A percentile compares a stretch with the other conserved stretches of the same genome.
phyloP scores from a whole-genome alignment of 1,140 invertebrate genomes.

The Wasmannia auropunctata region DNA sequence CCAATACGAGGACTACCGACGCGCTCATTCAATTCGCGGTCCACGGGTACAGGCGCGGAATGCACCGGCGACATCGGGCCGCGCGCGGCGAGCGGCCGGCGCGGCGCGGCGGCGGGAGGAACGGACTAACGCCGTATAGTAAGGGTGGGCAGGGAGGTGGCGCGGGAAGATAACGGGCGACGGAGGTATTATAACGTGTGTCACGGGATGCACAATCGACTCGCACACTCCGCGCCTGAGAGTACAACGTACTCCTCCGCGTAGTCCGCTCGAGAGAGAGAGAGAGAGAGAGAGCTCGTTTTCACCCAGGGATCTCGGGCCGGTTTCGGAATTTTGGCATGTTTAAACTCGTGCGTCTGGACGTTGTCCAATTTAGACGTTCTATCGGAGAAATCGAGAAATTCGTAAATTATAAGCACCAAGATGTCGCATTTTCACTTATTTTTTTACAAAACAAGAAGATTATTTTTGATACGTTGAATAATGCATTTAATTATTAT shows the following conservation, averaged over 20 bases:
- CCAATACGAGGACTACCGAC: conserved; percentile 68
- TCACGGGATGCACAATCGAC: conserved; percentile 57
- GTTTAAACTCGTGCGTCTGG: not conserved
- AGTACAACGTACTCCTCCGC: not conserved
- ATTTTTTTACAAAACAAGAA: not conserved
- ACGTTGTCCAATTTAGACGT: not conserved
- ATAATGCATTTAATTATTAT: not conserved
- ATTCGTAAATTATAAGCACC: not conserved
- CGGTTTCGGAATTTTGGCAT: conserved; percentile 1
- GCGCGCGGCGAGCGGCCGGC: conserved; percentile 31
- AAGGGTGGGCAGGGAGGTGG: not conserved
- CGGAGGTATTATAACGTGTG: conserved; percentile 69
- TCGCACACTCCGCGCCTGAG: not conserved
- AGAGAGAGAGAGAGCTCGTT: not conserved
- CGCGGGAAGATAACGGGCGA: conserved; percentile 62
- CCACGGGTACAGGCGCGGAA: conserved; percentile 41
- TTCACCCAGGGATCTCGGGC: not conserved
- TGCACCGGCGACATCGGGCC: conserved; percentile 30
- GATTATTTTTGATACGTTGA: not conserved
- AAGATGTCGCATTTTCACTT: not conserved
- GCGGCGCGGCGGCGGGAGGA: conserved; percentile 28
- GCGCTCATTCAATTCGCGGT: conserved; percentile 70
- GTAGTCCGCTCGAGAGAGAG: too few species aligned
- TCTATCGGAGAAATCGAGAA: not conserved
- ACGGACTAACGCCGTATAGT: too few species aligned